Base-by-base conservation (phyloP, 2,797 vertebrate genomes). In the Acropternis orthonyx region DNA sequence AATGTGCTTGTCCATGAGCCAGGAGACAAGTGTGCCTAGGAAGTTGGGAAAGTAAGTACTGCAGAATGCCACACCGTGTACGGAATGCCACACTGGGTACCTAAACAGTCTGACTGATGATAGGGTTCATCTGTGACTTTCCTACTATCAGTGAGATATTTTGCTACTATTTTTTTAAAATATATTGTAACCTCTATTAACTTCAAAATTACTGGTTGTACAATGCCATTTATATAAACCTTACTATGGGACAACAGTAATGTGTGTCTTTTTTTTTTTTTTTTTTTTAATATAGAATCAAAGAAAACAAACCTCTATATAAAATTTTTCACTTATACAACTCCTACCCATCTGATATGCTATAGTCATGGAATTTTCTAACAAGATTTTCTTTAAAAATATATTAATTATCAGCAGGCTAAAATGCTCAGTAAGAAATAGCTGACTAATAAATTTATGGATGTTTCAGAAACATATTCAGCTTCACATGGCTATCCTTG, bases 391-490 rank as follows among this genome's bases (percentile, higher is more conserved):
- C 19, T 74, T 59, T 54, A 87, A 81, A 78, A 49, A 6, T 37
- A 17, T 39, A 32, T 13, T 55, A 49, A 32, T n/a, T 21, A 34
- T 68, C 44, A 48, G 3, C 5, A 4, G 11, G 11, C 11, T 65
- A 74, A 92, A 69, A 44, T 4, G 1, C 4, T 37, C 12, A 79
- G 15, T 36, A 65, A 69, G 28, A 74, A 61, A 44, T 32, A 41
- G 3, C 4, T 43, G 13, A 52, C 6, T 44, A 36, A 26, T 37
- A 69, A 34, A 49, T 69, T 59, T 74, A 17, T 0, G 0, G 9
- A 52, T 41, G 5, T 68, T 90, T 69, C 32, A 59, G 43, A 63
- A 69, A 43, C 8, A 43, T 59, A 58, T 63, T 48, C 11, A 14
- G 27, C 23, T 65, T 61, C 71, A 21, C 11, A 28, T 48, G 27